phyloP scores from a whole-genome alignment of 2,888 invertebrate genomes.

The Pollenia angustigena region DNA sequence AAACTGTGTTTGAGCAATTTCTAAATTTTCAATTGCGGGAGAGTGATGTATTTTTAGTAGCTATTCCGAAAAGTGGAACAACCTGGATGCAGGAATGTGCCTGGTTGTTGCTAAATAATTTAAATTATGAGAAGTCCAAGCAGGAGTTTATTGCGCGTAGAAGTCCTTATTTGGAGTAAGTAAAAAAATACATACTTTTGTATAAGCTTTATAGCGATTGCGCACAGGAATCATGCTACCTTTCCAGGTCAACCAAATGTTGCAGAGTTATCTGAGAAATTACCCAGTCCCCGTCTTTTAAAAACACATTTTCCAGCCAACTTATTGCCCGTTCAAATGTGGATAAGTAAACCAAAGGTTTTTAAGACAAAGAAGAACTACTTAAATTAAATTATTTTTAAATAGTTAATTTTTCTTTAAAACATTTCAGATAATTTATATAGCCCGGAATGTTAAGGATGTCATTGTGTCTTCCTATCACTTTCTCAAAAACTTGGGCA shows the following conservation, averaged over 20 bases:
- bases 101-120: constrained; percentile 76
- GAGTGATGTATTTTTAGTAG: constrained; percentile 75
- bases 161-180: constrained; percentile 74
- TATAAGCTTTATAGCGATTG: too few relatives aligned
- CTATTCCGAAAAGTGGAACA: constrained; percentile 75
- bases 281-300: constrained; percentile 74
- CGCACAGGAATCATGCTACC: too few relatives aligned
- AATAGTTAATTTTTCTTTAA: too few relatives aligned
- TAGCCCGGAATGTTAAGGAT: constrained; percentile 93
- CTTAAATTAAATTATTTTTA: too few relatives aligned
- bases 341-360: constrained; percentile 73
- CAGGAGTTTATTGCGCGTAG: constrained; percentile 37
- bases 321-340: constrained; percentile 75
- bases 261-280: constrained; percentile 36
- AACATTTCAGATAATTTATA: constrained; percentile 89
- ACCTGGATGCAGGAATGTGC: constrained; percentile 77
- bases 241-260: too few relatives aligned
- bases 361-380: background rate
- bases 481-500: constrained; percentile 86
- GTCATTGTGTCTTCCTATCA: constrained; percentile 92
- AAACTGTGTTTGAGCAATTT: constrained; percentile 44
- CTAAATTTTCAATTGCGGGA: constrained; percentile 72
- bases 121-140: constrained; percentile 73
- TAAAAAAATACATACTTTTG: background rate
- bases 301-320: constrained; percentile 76